Evolutionary conservation across 2,113 vertebrate species (phyloP).

Genomic region (Hippoglossus stenolepis): DNA sequence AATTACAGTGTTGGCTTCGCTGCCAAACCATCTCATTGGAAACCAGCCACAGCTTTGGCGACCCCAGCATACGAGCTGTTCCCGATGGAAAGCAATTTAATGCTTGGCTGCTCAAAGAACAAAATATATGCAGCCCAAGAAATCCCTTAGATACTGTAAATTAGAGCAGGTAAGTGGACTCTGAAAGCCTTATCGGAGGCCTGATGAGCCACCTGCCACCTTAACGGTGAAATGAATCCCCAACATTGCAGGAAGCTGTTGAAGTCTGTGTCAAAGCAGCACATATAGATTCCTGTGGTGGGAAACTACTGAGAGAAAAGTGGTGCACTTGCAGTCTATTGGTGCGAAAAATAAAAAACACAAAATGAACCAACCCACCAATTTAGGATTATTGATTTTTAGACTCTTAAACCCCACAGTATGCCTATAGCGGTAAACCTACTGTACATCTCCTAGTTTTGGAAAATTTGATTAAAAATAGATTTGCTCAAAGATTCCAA

Average conservation of each 20-base stretch:
- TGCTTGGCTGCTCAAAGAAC: constrained; percentile 81
- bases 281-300: constrained; percentile 41
- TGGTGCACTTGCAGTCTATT: not conserved
- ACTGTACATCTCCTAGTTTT: no score
- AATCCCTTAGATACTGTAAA: constrained; percentile 82
- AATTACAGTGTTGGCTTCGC: constrained; percentile 75
- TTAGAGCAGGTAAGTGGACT: constrained; percentile 82
- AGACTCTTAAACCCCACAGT: not conserved
- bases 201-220: constrained; percentile 76
- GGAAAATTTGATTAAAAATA: no score
- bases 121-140: constrained; percentile 85
- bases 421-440: not conserved
- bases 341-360: not conserved
- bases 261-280: constrained; percentile 78
- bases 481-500: no score
- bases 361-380: not conserved
- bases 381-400: not conserved
- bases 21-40: constrained; percentile 75
- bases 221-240: constrained; percentile 78
- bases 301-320: constrained; percentile 3
- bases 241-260: constrained; percentile 65
- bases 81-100: constrained; percentile 91
- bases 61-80: constrained; percentile 82
- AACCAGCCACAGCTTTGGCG: constrained; percentile 73
- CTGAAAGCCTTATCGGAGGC: constrained; percentile 79